Base-by-base conservation (phyloP, 2,113 vertebrate genomes). In the Labrus mixtus region DNA sequence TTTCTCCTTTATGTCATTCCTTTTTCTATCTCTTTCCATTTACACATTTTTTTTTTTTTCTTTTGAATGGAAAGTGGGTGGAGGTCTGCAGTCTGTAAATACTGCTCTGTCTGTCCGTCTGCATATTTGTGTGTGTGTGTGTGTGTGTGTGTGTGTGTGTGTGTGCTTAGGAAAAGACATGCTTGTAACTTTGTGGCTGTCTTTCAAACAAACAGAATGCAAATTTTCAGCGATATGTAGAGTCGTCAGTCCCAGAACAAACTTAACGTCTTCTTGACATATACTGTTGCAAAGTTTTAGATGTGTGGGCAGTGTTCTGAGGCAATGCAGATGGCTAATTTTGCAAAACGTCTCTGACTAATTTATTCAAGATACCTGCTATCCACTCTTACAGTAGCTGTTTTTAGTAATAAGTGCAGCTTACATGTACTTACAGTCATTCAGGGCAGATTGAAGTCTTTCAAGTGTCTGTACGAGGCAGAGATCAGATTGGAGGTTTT, bases 131-230 rank as follows among this genome's bases (percentile, higher is more conserved):
- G 74, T 89, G 76, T 85, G 73, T 60, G 50, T n/a, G 77, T 82
- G 75, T 81, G 85, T 60, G 50, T n/a, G 77, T 82, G 75, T 83
- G 85, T 81, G 74, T 89, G 76, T 85, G 73, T 60, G 50, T n/a
- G 77, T 82, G 75, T 81, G 85, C 59, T 79, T 84, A 63, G 77
- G 74, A 87, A 77, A 87, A 91, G 82, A 91, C 85, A 89, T 89
- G 91, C 85, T 86, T 90, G 89, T 63, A 82, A 90, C 87, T 91
- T 90, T 91, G 90, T 89, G 89, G 90, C 86, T 67, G 39, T 82
- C 76, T 86, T 66, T 68, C 39, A 73, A 19, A 19, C n/a, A 10
- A 51, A 25, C 2, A 19, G 68, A 73, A 59, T 53, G 10, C 22
- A 23, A 50, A 60, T 5, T 48, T 55, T 59, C 20, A 33, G 48